Evolutionary conservation across 2,113 vertebrate genomes (phyloP).

Genomic region (Sinocyclocheilus grahami): DNA sequence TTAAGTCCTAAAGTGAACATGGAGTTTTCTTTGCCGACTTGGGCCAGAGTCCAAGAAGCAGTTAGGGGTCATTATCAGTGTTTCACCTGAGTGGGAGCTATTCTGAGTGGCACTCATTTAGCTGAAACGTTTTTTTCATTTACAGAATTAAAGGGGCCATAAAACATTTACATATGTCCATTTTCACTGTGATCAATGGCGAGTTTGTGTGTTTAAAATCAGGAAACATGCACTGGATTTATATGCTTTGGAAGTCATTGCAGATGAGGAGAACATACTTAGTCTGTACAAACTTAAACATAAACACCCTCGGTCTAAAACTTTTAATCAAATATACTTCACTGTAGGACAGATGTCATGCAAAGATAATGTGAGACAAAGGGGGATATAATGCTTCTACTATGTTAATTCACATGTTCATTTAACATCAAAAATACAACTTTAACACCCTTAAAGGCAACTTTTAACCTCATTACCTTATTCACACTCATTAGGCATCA

Average conservation of each 20-base stretch:
- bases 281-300: not conserved
- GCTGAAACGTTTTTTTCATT: slow-evolving; percentile 50
- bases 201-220: not conserved
- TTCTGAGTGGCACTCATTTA: slow-evolving; percentile 49
- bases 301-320: not conserved
- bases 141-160: slow-evolving; percentile 52
- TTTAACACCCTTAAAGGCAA: not conserved
- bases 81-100: slow-evolving; percentile 57
- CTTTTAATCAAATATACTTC: not conserved
- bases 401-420: not conserved
- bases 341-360: not conserved
- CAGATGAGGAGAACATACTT: not conserved
- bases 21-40: slow-evolving; percentile 42
- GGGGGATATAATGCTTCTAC: not conserved
- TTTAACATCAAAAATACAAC: not conserved
- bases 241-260: not conserved
- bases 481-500: not conserved
- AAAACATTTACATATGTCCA: slow-evolving; percentile 42
- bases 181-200: slow-evolving; percentile 1
- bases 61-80: slow-evolving; percentile 53
- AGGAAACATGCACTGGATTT: not conserved
- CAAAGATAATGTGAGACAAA: not conserved
- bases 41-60: slow-evolving; percentile 48
- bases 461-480: not conserved
- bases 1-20: slow-evolving; percentile 48